phyloP scores from a whole-genome alignment of 2,113 vertebrate species.

The Lepus americanus region DNA sequence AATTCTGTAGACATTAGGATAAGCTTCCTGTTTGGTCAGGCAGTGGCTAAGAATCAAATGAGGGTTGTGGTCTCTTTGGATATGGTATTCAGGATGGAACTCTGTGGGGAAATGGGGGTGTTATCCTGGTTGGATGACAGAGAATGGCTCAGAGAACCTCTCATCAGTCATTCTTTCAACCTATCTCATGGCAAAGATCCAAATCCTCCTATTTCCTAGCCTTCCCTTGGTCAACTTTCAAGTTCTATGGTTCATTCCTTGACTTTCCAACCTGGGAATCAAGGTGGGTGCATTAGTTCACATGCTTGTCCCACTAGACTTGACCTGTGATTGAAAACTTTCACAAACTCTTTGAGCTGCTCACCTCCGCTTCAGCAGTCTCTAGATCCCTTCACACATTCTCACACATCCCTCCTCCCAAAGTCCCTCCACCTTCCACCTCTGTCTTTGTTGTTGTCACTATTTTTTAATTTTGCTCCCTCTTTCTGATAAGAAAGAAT shows the following conservation, averaged over 20 bases:
- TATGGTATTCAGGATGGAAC: constrained; percentile 2
- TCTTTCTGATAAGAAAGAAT: neutral
- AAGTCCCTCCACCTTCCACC: neutral
- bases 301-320: neutral
- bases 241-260: neutral
- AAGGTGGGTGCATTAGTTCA: neutral
- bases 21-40: constrained; percentile 71
- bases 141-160: neutral
- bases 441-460: neutral
- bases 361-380: neutral
- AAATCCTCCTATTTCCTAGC: neutral
- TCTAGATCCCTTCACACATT: neutral
- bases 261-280: neutral
- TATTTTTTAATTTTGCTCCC: neutral
- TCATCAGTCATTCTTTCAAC: neutral
- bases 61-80: constrained; percentile 51
- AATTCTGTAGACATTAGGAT: constrained; percentile 62
- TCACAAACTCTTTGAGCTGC: neutral
- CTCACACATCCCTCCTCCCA: neutral
- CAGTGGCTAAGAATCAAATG: constrained; percentile 48
- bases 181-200: neutral
- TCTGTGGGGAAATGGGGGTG: neutral
- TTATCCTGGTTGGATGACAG: neutral
- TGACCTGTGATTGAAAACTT: constrained; percentile 20
- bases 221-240: neutral